These are phyloP conservation scores for Miltochrista miniata DNA, from an alignment of 2,888 invertebrate species.

Conservation along the genomic window DNA sequence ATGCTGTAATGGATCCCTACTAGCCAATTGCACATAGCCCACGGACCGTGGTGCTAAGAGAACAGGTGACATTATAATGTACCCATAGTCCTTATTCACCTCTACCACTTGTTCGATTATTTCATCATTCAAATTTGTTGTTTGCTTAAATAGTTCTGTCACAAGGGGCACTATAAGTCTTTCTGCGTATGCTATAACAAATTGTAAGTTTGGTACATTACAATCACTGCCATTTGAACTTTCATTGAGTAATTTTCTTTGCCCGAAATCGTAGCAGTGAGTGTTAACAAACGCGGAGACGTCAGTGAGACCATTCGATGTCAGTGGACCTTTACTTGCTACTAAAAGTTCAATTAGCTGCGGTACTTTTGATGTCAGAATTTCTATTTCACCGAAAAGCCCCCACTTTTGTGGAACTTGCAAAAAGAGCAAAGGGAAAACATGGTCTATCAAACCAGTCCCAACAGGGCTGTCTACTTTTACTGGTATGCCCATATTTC, in stretches of 20 bases:
- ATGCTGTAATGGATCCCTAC: slow-evolving; percentile 38
- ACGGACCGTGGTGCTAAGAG: slow-evolving; percentile 51
- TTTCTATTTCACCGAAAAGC: slow-evolving; percentile 12
- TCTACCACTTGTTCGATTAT: slow-evolving; percentile 42
- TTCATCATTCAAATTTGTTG: slow-evolving; percentile 31
- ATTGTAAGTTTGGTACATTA: slow-evolving; percentile 51
- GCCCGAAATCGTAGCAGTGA: slow-evolving; percentile 50
- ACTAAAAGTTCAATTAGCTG: slow-evolving; percentile 37
- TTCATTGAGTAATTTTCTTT: slow-evolving; percentile 34
- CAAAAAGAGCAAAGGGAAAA: slow-evolving; percentile 42
- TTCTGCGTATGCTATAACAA: slow-evolving; percentile 50
- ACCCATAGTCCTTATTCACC: slow-evolving; percentile 40
- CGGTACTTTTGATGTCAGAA: slow-evolving; percentile 5
- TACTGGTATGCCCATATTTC: slow-evolving; percentile 42
- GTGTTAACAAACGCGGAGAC: slow-evolving; percentile 52
- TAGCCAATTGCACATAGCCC: slow-evolving; percentile 52
- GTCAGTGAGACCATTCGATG: slow-evolving; percentile 57
- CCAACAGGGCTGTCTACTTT: slow-evolving; percentile 57
- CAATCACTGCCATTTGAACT: slow-evolving; percentile 42
- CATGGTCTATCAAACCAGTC: slow-evolving; percentile 56
- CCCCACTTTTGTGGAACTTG: slow-evolving; percentile 37
- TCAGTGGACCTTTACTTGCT: slow-evolving; percentile 43
- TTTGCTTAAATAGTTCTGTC: slow-evolving; percentile 26
- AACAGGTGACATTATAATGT: slow-evolving; percentile 48
- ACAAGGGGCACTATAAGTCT: slow-evolving; percentile 33